phyloP scores from a whole-genome alignment of 1,140 invertebrate genomes.

The Gerris buenoi region DNA sequence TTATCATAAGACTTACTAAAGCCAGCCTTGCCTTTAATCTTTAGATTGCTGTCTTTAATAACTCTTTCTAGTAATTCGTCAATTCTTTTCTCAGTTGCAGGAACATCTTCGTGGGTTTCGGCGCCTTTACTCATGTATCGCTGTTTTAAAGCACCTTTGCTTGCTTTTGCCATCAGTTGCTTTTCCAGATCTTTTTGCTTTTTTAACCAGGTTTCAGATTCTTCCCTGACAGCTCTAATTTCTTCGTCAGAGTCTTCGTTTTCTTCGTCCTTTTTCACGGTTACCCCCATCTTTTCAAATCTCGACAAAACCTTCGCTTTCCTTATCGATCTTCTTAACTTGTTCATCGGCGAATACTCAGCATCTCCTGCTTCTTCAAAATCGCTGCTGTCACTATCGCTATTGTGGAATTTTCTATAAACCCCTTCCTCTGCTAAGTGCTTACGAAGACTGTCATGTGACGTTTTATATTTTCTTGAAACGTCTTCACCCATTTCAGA shows the following conservation, averaged over 20 bases:
- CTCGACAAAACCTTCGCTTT: neutral
- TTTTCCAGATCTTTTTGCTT: conserved; percentile 2
- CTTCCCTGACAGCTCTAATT: neutral
- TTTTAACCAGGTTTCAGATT: neutral
- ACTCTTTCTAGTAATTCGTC: neutral
- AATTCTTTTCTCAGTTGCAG: neutral
- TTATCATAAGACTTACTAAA: neutral
- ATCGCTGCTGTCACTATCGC: neutral
- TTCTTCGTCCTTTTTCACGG: neutral
- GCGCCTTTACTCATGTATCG: neutral
- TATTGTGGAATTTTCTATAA: neutral
- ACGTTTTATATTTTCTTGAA: neutral
- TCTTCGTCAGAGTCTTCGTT: neutral
- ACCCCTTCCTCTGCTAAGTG: neutral
- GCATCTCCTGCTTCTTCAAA: neutral
- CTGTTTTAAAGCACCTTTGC: neutral
- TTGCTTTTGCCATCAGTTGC: neutral
- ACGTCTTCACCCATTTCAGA: neutral
- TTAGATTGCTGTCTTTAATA: neutral
- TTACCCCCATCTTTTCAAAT: neutral
- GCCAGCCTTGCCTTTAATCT: neutral
- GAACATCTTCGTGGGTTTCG: neutral
- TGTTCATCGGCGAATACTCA: neutral
- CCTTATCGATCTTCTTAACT: neutral
- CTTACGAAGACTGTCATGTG: neutral